phyloP scores from a whole-genome alignment of 37 sponge, comb jelly and placozoan species.

The Cliona cf. orientalis region DNA sequence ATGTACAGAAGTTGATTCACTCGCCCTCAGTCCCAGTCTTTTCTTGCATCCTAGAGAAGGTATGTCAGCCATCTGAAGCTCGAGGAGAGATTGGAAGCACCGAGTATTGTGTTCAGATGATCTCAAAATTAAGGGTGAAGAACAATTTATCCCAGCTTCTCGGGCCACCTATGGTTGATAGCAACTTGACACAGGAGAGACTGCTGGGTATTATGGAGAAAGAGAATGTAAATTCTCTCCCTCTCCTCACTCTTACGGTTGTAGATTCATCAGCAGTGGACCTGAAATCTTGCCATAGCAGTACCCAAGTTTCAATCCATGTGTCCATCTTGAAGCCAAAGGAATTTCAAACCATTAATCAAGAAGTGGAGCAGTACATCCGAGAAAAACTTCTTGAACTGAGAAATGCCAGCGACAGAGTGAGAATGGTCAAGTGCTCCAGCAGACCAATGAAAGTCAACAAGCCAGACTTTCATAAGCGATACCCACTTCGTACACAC shows the following conservation, averaged over 20 bases:
- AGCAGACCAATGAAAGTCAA: not conserved
- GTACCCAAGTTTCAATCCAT: too few relatives aligned
- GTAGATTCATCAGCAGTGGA: too few relatives aligned
- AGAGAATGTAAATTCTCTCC: not conserved
- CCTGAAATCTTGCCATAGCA: not conserved
- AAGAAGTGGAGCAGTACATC: constrained; percentile 10
- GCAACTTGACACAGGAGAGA: too few relatives aligned
- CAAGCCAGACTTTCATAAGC: constrained; percentile 7
- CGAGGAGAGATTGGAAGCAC: too few relatives aligned
- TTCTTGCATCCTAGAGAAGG: not conserved
- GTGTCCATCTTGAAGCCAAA: too few relatives aligned
- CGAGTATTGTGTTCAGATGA: too few relatives aligned
- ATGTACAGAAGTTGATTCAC: not conserved
- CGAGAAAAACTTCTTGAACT: constrained; percentile 25
- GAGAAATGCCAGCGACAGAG: constrained; percentile 5
- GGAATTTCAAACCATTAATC: not conserved
- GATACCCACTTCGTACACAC: constrained; percentile 38
- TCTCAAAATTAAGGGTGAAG: too few relatives aligned
- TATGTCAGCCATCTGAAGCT: not conserved
- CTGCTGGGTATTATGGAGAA: not conserved
- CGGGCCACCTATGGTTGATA: too few relatives aligned
- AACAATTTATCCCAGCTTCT: too few relatives aligned
- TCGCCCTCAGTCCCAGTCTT: not conserved
- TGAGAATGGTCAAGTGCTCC: not conserved
- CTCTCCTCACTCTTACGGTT: not conserved